These are phyloP conservation scores for Brachypalpus laphriformis DNA, from an alignment of 2,888 invertebrate species.

Conservation along the genomic window DNA sequence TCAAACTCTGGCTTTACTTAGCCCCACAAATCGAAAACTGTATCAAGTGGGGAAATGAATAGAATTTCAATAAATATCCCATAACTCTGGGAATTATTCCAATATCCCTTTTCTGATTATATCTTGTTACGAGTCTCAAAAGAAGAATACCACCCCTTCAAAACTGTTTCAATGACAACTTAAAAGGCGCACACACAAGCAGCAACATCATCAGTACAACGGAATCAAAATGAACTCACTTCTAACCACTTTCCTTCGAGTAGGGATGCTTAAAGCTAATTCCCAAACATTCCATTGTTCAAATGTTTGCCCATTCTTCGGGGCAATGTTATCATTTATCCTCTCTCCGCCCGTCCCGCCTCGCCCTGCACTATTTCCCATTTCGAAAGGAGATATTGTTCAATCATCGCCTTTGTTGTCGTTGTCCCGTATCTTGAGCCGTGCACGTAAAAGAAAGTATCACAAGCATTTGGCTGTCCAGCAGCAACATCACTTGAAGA, in stretches of 20 bases:
- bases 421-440: slow-evolving; percentile 46
- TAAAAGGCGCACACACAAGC: slow-evolving; percentile 36
- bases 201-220: slow-evolving; percentile 21
- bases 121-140: neutral
- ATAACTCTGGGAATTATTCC: slow-evolving; percentile 13
- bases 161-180: slow-evolving; percentile 17
- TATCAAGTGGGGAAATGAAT: neutral
- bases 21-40: neutral
- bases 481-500: slow-evolving; percentile 55
- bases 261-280: slow-evolving; percentile 63
- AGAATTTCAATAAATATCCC: slow-evolving; percentile 24
- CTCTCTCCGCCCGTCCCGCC: neutral
- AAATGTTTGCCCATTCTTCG: slow-evolving; percentile 56
- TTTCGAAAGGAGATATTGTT: slow-evolving; percentile 60
- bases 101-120: slow-evolving; percentile 5
- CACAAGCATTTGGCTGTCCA: slow-evolving; percentile 50
- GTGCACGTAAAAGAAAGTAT: slow-evolving; percentile 38
- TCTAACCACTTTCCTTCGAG: slow-evolving; percentile 50
- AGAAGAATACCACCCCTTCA: neutral
- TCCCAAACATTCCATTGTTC: slow-evolving; percentile 69
- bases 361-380: slow-evolving; percentile 41
- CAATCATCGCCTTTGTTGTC: slow-evolving; percentile 62
- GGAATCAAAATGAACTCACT: slow-evolving; percentile 67
- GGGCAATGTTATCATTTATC: slow-evolving; percentile 39
- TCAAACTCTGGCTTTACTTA: neutral